Evolutionary conservation across 2,797 vertebrate genomes (phyloP).

Genomic region (Varecia variegata): DNA sequence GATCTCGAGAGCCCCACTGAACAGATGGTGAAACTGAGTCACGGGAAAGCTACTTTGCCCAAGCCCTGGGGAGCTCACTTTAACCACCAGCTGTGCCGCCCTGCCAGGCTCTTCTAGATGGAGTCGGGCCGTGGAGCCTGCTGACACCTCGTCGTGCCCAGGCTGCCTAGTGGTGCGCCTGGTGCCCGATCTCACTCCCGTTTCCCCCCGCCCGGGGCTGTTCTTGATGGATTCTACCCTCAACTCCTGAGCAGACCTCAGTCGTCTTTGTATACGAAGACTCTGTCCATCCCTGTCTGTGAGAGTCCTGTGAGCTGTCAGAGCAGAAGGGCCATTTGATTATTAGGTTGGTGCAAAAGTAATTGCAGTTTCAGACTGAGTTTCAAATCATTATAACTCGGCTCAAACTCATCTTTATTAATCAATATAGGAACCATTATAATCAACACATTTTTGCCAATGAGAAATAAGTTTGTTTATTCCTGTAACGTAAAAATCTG

Average conservation of each 20-base stretch:
- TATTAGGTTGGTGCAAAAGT: no score
- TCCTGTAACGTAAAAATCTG: no score
- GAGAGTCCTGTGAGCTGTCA: neutral
- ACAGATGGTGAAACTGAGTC: neutral
- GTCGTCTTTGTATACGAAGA: neutral
- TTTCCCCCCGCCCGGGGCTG: no score
- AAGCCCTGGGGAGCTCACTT: neutral
- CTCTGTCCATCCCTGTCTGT: neutral
- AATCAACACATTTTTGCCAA: no score
- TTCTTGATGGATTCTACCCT: neutral
- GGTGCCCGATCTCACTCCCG: neutral
- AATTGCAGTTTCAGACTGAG: no score
- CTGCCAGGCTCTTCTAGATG: neutral
- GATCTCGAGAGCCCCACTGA: neutral
- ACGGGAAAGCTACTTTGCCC: fast-evolving
- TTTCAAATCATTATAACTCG: no score
- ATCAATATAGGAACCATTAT: no score
- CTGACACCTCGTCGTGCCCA: no score
- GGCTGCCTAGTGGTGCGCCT: no score
- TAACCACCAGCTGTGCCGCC: fast-evolving
- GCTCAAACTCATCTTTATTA: no score
- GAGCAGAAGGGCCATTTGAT: neutral
- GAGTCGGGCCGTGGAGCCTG: no score
- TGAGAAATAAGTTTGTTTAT: no score
- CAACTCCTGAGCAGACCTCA: neutral